A percentile compares a stretch with the other conserved stretches of the same genome.
Conservation (phyloP, 2,113 vertebrate species). For the Falco punctatus region DNA sequence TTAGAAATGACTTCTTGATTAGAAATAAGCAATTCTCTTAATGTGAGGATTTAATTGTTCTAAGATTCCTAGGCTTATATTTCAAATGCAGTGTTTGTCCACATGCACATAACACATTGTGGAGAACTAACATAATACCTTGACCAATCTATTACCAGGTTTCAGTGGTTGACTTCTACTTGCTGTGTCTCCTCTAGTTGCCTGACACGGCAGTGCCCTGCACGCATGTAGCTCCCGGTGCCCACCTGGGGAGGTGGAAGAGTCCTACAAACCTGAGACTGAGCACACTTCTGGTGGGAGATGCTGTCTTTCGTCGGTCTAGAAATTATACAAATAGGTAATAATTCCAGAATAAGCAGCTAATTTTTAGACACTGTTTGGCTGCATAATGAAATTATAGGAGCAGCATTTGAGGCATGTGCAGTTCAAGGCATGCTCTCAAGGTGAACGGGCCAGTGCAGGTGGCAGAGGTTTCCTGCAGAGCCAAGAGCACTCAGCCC, state of each 20-base stretch:
- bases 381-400: neutral
- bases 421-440: neutral
- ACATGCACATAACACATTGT: neutral
- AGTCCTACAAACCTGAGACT: neutral
- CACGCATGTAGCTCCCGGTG: no score
- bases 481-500: neutral
- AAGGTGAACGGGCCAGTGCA: neutral
- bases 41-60: neutral
- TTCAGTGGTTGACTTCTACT: neutral
- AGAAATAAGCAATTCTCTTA: neutral
- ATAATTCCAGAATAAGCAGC: neutral
- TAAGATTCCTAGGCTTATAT: neutral
- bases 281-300: neutral
- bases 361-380: neutral
- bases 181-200: no score
- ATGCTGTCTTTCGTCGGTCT: neutral
- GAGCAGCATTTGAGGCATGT: neutral
- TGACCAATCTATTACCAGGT: neutral
- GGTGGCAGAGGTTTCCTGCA: neutral
- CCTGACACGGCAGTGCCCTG: neutral
- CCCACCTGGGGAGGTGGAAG: neutral
- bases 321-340: neutral
- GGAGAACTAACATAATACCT: neutral
- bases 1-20: neutral
- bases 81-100: neutral